A percentile compares a stretch with the other conserved stretches of the same genome.
These are phyloP conservation scores for Trichopoda pennipes DNA, from an alignment of 2,888 invertebrate genomes.

Conservation along the genomic window DNA sequence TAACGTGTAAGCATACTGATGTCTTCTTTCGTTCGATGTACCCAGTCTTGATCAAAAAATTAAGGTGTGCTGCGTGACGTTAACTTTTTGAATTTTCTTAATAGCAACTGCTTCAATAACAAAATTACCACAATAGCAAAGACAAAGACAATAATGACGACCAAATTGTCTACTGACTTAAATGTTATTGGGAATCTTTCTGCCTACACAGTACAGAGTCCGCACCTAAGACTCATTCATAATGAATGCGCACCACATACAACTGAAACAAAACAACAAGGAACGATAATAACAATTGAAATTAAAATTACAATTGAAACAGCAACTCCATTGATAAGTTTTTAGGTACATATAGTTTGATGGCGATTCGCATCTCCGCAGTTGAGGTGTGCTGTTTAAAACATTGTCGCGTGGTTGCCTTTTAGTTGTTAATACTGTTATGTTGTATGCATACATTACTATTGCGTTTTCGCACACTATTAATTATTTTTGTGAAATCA, in stretches of 20 bases:
- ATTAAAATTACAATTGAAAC: constrained; percentile 66
- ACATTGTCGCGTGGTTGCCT: constrained; percentile 68
- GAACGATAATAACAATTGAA: constrained; percentile 63
- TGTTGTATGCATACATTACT: constrained; percentile 47
- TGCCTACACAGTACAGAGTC: constrained; percentile 69
- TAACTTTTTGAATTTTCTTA: constrained; percentile 61
- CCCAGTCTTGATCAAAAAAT: constrained; percentile 66
- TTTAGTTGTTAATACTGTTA: constrained; percentile 8
- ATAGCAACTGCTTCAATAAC: constrained; percentile 57
- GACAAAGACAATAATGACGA: constrained; percentile 44
- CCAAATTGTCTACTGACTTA: constrained; percentile 61
- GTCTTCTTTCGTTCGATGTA: constrained; percentile 55
- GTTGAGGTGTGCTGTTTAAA: constrained; percentile 62
- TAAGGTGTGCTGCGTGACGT: constrained; percentile 71
- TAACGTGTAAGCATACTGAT: constrained; percentile 4
- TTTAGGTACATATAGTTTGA: constrained; percentile 33
- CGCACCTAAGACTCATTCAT: constrained; percentile 69
- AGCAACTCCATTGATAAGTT: constrained; percentile 61
- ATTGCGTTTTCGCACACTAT: constrained; percentile 70
- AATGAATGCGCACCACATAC: constrained; percentile 61
- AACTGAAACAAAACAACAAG: constrained; percentile 21
- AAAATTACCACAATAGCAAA: constrained; percentile 33
- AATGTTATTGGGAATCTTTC: constrained; percentile 67
- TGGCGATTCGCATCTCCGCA: constrained; percentile 66
- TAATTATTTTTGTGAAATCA: constrained; percentile 69